These are phyloP conservation scores for Brenthis hecate DNA, from an alignment of 2,888 invertebrate species.

Conservation along the genomic window DNA sequence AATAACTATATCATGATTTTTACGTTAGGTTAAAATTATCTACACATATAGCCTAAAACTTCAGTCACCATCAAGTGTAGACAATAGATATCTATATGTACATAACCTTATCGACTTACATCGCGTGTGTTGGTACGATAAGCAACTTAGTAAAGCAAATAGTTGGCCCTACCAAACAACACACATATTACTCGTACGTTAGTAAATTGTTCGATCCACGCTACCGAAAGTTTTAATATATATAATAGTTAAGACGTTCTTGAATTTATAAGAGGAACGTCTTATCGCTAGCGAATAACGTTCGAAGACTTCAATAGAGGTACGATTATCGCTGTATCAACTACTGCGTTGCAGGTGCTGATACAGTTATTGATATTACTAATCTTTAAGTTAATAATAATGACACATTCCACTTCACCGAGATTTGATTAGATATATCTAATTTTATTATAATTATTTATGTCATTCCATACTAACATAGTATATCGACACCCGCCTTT, in stretches of 20 bases:
- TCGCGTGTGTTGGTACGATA: slow-evolving; percentile 18
- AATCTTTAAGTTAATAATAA: slow-evolving; percentile 18
- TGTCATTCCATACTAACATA: no score
- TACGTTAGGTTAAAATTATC: slow-evolving; percentile 8
- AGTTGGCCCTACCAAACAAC: background rate
- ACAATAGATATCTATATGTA: slow-evolving; percentile 2
- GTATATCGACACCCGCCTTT: no score
- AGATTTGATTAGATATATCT: background rate
- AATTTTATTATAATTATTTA: slow-evolving; percentile 1
- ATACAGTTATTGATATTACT: slow-evolving; percentile 16
- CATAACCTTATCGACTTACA: slow-evolving; percentile 9
- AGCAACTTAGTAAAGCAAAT: slow-evolving; percentile 16
- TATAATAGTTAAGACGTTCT: no score
- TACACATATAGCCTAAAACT: slow-evolving; percentile 2
- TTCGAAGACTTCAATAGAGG: background rate
- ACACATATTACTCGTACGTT: no score
- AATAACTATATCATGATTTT: background rate
- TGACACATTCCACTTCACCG: slow-evolving; percentile 3
- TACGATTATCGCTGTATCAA: slow-evolving; percentile 22
- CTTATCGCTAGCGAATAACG: background rate
- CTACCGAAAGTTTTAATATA: no score
- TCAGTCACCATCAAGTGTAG: slow-evolving; percentile 1
- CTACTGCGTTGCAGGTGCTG: slow-evolving; percentile 25
- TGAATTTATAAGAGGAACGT: no score
- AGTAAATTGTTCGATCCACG: no score